These are phyloP conservation scores for Tautogolabrus adspersus DNA, from an alignment of 2,113 vertebrate genomes.

Conservation along the genomic window DNA sequence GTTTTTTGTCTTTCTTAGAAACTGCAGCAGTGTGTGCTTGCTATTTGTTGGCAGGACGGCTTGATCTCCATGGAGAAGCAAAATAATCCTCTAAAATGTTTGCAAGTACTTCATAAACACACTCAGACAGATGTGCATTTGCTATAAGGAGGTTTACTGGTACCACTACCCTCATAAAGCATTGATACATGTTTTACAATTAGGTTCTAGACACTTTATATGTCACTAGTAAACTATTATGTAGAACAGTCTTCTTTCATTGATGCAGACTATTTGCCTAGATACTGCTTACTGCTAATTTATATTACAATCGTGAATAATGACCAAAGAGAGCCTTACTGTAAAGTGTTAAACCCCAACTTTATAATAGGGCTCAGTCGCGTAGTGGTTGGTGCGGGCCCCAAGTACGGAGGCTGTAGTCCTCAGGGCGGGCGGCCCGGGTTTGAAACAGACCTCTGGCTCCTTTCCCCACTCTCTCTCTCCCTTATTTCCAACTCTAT, in stretches of 20 bases:
- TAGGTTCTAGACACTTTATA: neutral
- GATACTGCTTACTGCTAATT: neutral
- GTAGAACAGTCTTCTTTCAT: neutral
- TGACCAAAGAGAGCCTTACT: no score
- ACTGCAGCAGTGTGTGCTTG: neutral
- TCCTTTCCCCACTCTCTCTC: no score
- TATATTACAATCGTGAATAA: no score
- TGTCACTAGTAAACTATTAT: neutral
- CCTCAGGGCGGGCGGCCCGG: no score
- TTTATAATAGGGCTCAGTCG: no score
- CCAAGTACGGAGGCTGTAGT: no score
- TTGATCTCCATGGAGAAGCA: neutral
- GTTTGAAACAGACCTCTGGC: no score
- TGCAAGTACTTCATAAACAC: neutral
- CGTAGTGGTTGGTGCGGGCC: no score
- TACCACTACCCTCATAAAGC: neutral
- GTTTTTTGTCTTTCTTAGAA: neutral
- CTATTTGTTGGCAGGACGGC: neutral
- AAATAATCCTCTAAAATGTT: constrained; percentile 12
- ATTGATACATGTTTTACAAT: neutral
- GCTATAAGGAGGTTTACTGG: neutral
- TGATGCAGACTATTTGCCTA: neutral
- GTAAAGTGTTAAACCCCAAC: no score
- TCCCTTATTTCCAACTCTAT: no score
- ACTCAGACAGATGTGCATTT: constrained; percentile 12